A percentile compares a stretch with the other conserved stretches of the same genome.
Evolutionary conservation across 1,140 invertebrate species (phyloP).

Genomic region (Brachionus rotundiformis): DNA sequence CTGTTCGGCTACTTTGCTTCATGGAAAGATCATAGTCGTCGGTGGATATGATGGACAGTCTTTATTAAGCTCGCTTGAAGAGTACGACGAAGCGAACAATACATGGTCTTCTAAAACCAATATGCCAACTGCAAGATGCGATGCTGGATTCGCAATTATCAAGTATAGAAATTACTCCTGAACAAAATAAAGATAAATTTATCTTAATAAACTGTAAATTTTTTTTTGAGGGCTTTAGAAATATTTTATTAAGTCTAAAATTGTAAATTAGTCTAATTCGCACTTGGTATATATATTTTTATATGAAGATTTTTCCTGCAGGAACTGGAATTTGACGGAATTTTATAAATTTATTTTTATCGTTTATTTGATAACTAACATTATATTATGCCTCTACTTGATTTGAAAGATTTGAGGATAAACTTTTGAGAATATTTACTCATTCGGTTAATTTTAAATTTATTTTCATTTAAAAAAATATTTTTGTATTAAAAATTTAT

Average conservation of each 20-base stretch:
- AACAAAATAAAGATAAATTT: neutral
- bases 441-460: neutral
- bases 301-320: neutral
- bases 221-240: neutral
- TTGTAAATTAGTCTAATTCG: neutral
- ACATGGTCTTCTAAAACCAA: constrained; percentile 52
- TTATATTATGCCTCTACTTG: no score
- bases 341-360: neutral
- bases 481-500: constrained; percentile 3
- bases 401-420: neutral
- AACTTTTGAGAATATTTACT: constrained; percentile 56
- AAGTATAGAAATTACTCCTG: constrained; percentile 48
- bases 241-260: neutral
- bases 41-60: constrained; percentile 69
- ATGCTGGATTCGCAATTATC: constrained; percentile 48
- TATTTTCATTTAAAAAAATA: neutral
- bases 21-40: constrained; percentile 60
- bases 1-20: constrained; percentile 60
- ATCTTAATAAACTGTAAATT: neutral
- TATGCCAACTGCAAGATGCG: constrained; percentile 49
- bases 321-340: neutral
- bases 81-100: constrained; percentile 56
- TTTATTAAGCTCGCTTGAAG: constrained; percentile 63
- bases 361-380: neutral
- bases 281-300: neutral